Conservation (phyloP, 2,888 invertebrate species). For the Pharmacophagus antenor region DNA sequence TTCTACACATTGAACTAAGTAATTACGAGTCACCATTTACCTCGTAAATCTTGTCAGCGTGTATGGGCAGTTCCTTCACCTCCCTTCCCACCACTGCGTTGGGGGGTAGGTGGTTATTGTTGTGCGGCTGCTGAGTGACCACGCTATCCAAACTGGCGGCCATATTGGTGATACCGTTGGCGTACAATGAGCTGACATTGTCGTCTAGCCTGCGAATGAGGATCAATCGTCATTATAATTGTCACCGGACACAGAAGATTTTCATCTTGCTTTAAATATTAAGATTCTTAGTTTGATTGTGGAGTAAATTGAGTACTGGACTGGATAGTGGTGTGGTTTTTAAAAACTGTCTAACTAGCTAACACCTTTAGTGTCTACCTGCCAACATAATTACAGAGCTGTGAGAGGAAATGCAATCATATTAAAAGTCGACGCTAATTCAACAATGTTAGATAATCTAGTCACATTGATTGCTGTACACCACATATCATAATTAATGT, state of each 20-base stretch:
- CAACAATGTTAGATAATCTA: no score
- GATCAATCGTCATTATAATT: background rate
- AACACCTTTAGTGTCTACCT: no score
- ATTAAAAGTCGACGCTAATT: no score
- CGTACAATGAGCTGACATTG: slow-evolving; percentile 74
- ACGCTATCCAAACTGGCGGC: slow-evolving; percentile 68
- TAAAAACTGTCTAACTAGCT: no score
- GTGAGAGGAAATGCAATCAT: no score
- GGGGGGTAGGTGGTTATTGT: slow-evolving; percentile 68
- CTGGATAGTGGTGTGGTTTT: no score
- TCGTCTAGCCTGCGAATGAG: slow-evolving; percentile 59
- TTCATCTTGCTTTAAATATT: no score
- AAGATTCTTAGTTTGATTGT: no score
- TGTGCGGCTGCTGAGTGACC: slow-evolving; percentile 68
- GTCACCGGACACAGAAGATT: no score
- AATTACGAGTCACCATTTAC: slow-evolving; percentile 42
- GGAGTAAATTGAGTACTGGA: no score
- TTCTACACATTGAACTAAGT: background rate
- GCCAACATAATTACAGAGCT: no score
- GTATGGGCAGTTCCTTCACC: slow-evolving; percentile 64
- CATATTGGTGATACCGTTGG: slow-evolving; percentile 68
- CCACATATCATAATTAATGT: background rate
- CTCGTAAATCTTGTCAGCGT: slow-evolving; percentile 75
- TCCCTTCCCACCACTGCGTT: slow-evolving; percentile 54
- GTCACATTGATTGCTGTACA: background rate